A percentile compares a stretch with the other conserved stretches of the same genome.
phyloP scores from a whole-genome alignment of 2,888 invertebrate species.

The Patella depressa region DNA sequence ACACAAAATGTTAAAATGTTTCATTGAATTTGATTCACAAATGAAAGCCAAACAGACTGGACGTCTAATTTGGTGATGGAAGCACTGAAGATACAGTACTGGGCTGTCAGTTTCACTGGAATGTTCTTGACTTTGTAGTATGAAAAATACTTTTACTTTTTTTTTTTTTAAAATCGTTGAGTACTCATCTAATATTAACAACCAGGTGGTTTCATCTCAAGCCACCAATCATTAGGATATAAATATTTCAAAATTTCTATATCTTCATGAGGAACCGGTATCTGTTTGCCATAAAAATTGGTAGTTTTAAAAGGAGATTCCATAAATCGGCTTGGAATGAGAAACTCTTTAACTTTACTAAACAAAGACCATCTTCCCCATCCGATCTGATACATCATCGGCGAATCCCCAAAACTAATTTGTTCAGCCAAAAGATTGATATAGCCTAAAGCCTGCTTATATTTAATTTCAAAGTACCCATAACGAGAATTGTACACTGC shows the following conservation, averaged over 20 bases:
- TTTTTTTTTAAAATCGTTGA: too few species aligned
- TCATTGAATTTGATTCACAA: too few species aligned
- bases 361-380: conserved; percentile 75
- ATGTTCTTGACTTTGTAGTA: too few species aligned
- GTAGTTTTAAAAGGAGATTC: conserved; percentile 73
- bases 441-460: conserved; percentile 68
- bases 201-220: conserved; percentile 47
- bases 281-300: conserved; percentile 59
- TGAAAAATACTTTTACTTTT: too few species aligned
- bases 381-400: conserved; percentile 73
- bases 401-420: conserved; percentile 22
- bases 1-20: too few species aligned
- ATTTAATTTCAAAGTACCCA: conserved; percentile 73
- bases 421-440: conserved; percentile 71
- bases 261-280: conserved; percentile 75
- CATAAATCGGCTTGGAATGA: conserved; percentile 74
- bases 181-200: conserved; percentile 25
- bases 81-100: too few species aligned
- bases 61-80: too few species aligned
- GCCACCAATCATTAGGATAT: conserved; percentile 76
- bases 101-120: too few species aligned
- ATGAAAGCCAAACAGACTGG: too few species aligned
- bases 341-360: conserved; percentile 67
- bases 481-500: conserved; percentile 74
- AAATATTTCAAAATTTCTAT: conserved; percentile 77